phyloP scores from a whole-genome alignment of 1,140 invertebrate species.

The Ceratoteleas bidentatus region DNA sequence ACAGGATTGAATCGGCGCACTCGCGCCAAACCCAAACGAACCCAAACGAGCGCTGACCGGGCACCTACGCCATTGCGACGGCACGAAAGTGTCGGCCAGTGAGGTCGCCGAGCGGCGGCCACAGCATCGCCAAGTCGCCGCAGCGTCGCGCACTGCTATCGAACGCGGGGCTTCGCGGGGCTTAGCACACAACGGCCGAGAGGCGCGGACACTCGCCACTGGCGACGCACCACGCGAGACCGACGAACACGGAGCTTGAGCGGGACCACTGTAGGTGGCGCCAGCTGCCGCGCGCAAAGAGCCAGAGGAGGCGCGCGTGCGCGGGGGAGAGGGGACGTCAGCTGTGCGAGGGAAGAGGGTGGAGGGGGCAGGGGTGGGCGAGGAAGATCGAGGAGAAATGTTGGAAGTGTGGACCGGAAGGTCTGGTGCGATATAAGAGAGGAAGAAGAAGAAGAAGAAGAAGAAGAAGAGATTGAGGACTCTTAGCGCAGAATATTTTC shows the following conservation, averaged over 20 bases:
- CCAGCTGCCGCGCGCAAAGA: slow-evolving; percentile 30
- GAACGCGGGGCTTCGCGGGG: too few relatives aligned
- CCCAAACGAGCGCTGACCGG: background rate
- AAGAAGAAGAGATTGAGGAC: too few relatives aligned
- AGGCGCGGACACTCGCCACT: slow-evolving; percentile 21
- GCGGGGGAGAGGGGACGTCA: too few relatives aligned
- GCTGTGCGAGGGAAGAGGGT: too few relatives aligned
- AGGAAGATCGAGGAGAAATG: too few relatives aligned
- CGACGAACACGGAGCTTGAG: background rate
- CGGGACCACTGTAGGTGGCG: slow-evolving; percentile 31
- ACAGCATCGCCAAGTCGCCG: slow-evolving; percentile 22
- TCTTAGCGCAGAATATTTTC: too few relatives aligned
- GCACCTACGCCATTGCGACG: slow-evolving; percentile 52
- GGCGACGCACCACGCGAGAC: slow-evolving; percentile 24
- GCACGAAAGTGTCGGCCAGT: background rate
- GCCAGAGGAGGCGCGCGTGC: too few relatives aligned
- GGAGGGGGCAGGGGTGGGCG: too few relatives aligned
- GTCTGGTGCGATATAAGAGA: too few relatives aligned
- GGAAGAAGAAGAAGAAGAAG: too few relatives aligned
- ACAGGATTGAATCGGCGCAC: slow-evolving; percentile 17
- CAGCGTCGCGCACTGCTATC: slow-evolving; percentile 6
- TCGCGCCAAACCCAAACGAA: slow-evolving; percentile 11
- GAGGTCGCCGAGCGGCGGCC: slow-evolving; percentile 14
- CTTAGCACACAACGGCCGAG: slow-evolving; percentile 20
- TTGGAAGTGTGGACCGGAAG: too few relatives aligned